Evolutionary conservation across 2,113 vertebrate species (phyloP).

Genomic region (Chloroceryle aenea): DNA sequence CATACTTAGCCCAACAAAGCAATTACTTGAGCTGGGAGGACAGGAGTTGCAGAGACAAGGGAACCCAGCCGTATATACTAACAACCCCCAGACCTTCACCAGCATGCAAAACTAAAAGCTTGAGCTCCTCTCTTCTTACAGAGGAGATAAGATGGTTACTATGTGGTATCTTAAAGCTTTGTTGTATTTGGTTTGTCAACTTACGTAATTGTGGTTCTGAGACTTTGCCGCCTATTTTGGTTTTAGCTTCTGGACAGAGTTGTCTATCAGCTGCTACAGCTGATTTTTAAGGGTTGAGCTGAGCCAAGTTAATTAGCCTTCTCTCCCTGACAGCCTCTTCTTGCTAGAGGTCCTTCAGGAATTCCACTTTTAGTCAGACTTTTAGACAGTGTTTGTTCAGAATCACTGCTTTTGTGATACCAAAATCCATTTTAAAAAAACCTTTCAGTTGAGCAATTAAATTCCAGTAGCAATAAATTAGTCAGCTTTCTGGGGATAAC

Average conservation of each 20-base stretch:
- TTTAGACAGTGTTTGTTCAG: neutral
- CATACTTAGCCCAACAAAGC: neutral
- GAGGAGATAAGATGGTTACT: neutral
- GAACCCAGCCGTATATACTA: neutral
- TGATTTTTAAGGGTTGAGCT: neutral
- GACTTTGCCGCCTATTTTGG: neutral
- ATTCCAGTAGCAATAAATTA: conserved; percentile 17
- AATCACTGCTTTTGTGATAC: neutral
- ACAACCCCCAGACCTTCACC: neutral
- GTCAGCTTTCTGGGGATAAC: neutral
- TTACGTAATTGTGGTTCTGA: accelerated
- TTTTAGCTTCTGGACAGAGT: neutral
- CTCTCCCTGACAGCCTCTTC: neutral
- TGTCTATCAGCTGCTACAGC: neutral
- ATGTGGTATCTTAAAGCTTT: neutral
- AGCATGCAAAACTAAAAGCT: neutral
- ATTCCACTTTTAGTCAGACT: neutral
- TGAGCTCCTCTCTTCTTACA: neutral
- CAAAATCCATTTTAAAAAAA: conserved; percentile 7
- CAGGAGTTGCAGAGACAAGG: neutral
- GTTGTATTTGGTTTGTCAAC: neutral
- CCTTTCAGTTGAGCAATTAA: neutral
- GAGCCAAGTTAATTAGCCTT: neutral
- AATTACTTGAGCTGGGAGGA: neutral
- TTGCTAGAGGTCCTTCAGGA: neutral